Percentiles rank a stretch among this genome's conserved stretches.
Conservation (phyloP, 2,888 invertebrate genomes). For the Ormyrus pomaceus region DNA sequence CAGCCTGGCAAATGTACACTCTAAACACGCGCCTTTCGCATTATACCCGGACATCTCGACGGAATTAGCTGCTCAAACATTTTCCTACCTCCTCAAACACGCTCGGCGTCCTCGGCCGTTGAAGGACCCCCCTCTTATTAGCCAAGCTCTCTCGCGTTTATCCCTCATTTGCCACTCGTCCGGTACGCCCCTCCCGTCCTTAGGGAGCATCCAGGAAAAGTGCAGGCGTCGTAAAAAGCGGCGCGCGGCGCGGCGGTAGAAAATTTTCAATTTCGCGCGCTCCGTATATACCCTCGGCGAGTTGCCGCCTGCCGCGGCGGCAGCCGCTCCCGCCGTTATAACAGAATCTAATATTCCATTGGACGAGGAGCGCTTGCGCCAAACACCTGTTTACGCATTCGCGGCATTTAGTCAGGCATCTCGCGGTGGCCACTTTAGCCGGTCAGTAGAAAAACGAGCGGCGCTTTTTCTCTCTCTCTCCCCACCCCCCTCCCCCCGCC, state of each 20-base stretch:
- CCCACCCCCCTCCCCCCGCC: too few species aligned
- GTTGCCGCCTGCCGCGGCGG: background rate
- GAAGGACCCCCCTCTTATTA: too few species aligned
- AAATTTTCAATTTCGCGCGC: conserved; percentile 49
- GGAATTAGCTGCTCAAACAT: background rate
- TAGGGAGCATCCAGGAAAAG: background rate
- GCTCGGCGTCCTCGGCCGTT: too few species aligned
- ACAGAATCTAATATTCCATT: conserved; percentile 43
- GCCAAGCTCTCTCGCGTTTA: too few species aligned
- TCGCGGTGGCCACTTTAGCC: conserved; percentile 1
- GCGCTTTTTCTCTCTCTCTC: background rate
- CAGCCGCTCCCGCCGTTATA: background rate
- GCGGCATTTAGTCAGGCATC: conserved; percentile 39
- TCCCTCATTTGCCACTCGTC: too few species aligned
- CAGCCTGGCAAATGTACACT: too few species aligned
- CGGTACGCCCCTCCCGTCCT: too few species aligned
- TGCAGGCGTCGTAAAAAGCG: background rate
- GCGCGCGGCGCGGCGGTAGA: background rate
- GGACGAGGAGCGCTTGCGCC: conserved; percentile 14
- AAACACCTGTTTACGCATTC: conserved; percentile 51
- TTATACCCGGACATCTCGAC: background rate
- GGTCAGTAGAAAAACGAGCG: too few species aligned
- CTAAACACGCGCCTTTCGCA: too few species aligned
- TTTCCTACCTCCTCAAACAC: too few species aligned
- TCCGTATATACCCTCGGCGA: background rate